Evolutionary conservation across 2,797 vertebrate genomes (phyloP).

Genomic region (Discoglossus pictus): DNA sequence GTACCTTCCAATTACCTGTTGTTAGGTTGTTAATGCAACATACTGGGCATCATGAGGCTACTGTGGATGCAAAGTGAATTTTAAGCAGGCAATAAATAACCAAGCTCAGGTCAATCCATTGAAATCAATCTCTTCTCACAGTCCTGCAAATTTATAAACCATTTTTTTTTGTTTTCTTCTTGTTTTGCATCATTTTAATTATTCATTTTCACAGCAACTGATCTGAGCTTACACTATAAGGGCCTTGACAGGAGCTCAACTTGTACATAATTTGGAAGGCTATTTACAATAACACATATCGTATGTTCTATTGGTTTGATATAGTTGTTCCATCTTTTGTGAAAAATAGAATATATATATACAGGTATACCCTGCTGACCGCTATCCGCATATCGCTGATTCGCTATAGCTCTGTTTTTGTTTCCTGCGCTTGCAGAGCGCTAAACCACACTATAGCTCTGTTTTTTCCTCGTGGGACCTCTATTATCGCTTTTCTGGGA

Average conservation of each 20-base stretch:
- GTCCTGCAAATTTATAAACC: slow-evolving; percentile 11
- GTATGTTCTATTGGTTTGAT: too few relatives aligned
- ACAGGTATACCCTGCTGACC: too few relatives aligned
- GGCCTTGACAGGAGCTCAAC: slow-evolving; percentile 5
- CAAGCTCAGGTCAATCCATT: slow-evolving; percentile 14
- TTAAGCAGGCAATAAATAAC: slow-evolving; percentile 39
- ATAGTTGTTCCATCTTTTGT: too few relatives aligned
- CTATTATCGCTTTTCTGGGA: too few relatives aligned
- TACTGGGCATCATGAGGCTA: slow-evolving; percentile 28
- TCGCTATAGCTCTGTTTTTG: too few relatives aligned
- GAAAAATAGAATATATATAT: too few relatives aligned
- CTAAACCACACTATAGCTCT: too few relatives aligned
- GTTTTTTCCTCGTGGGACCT: too few relatives aligned
- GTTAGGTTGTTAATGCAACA: slow-evolving; percentile 19
- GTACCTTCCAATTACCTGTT: slow-evolving; percentile 28
- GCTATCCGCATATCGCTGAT: too few relatives aligned
- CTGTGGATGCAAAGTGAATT: slow-evolving; percentile 37
- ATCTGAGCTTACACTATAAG: slow-evolving; percentile 4
- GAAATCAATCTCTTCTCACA: slow-evolving; percentile 36
- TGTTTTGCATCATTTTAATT: slow-evolving; percentile 14
- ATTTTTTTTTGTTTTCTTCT: slow-evolving; percentile 18
- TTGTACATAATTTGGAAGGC: too few relatives aligned
- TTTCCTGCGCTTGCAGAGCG: too few relatives aligned
- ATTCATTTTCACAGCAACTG: slow-evolving; percentile 27
- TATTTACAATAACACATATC: too few relatives aligned